Conservation (phyloP, 2,888 invertebrate genomes). For the Drosophila antonietae region DNA sequence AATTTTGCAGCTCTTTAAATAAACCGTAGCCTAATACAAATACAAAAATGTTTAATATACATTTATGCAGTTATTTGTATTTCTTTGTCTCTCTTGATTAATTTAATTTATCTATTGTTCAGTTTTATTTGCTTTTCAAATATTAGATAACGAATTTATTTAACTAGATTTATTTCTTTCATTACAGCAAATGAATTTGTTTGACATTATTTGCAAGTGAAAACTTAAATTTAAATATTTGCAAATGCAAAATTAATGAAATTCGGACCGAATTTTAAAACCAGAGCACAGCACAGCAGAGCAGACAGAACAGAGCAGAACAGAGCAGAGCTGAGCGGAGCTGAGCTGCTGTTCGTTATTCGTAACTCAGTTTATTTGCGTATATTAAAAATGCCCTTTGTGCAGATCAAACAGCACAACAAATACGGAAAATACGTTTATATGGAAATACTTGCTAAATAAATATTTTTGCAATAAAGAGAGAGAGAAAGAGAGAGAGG, state of each 20-base stretch:
- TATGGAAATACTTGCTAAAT: constrained; percentile 50
- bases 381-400: constrained; percentile 61
- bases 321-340: background rate
- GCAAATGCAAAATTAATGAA: background rate
- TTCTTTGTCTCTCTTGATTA: background rate
- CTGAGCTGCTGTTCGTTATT: background rate
- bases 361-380: constrained; percentile 53
- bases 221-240: background rate
- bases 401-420: constrained; percentile 50
- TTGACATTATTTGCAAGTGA: background rate
- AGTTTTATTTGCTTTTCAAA: background rate
- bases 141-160: background rate
- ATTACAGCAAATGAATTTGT: background rate
- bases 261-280: background rate
- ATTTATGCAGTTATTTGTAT: background rate
- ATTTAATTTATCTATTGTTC: background rate
- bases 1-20: too few species aligned
- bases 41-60: too few species aligned
- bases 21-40: too few species aligned
- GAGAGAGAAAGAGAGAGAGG: constrained; percentile 27
- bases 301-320: background rate
- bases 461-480: constrained; percentile 71
- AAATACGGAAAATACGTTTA: constrained; percentile 38
- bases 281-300: too few species aligned
- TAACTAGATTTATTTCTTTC: background rate